phyloP scores from a whole-genome alignment of 2,113 vertebrate species.

The Peucedramus taeniatus region DNA sequence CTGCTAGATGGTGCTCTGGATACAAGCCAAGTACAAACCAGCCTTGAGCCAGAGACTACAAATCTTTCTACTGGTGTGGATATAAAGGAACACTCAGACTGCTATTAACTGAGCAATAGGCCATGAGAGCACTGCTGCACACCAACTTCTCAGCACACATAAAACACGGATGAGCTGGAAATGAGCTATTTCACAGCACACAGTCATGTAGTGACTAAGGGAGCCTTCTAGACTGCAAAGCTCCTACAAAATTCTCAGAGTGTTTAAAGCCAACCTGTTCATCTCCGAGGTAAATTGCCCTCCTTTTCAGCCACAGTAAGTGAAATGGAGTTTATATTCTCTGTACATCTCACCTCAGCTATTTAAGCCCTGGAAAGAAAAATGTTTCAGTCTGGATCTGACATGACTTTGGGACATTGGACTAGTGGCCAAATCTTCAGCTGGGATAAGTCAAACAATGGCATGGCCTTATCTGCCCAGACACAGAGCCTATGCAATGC shows the following conservation, averaged over 20 bases:
- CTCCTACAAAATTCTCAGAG: neutral
- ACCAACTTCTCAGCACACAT: neutral
- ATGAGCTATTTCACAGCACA: neutral
- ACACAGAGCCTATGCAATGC: neutral
- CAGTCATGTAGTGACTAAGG: accelerated
- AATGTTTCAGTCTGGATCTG: neutral
- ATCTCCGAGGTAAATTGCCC: neutral
- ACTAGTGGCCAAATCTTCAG: neutral
- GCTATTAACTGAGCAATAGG: neutral
- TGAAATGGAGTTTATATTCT: neutral
- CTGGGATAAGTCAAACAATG: neutral
- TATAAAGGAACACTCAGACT: neutral
- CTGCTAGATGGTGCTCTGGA: neutral
- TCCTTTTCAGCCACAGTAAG: neutral
- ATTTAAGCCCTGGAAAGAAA: neutral
- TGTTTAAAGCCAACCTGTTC: neutral
- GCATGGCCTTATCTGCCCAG: neutral
- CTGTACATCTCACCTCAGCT: neutral
- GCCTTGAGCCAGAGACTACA: neutral
- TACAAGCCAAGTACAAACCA: neutral
- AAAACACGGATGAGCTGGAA: neutral
- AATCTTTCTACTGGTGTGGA: neutral
- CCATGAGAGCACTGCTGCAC: neutral
- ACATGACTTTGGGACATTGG: neutral
- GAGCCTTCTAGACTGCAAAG: neutral